phyloP scores from a whole-genome alignment of 1,140 invertebrate species.

The Drosophila paulistorum region DNA sequence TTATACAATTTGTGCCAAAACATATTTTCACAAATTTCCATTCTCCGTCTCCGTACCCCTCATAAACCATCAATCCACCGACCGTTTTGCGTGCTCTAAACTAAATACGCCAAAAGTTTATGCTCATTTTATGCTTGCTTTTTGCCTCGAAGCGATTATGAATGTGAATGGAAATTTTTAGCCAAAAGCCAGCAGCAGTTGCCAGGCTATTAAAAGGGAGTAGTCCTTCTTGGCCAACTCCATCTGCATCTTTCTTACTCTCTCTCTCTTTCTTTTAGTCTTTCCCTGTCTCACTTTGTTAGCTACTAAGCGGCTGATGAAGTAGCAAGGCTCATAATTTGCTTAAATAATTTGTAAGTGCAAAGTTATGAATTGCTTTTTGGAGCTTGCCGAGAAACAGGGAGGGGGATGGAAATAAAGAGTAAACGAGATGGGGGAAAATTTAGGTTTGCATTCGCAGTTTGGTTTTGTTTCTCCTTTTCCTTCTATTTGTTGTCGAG shows the following conservation, averaged over 20 bases:
- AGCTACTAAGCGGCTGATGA: constrained; percentile 56
- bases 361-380: constrained; percentile 61
- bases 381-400: constrained; percentile 21
- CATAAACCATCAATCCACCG: background rate
- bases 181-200: background rate
- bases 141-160: constrained; percentile 54
- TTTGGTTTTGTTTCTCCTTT: too few species aligned
- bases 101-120: constrained; percentile 29
- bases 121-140: constrained; percentile 41
- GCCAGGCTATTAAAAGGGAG: constrained; percentile 31
- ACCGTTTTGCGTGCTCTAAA: background rate
- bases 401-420: constrained; percentile 16
- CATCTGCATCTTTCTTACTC: background rate
- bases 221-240: constrained; percentile 1
- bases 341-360: constrained; percentile 65
- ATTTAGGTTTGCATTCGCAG: constrained; percentile 19
- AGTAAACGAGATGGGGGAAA: background rate
- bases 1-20: constrained; percentile 24
- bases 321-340: constrained; percentile 53
- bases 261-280: background rate
- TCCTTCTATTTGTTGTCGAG: background rate
- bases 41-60: constrained; percentile 7
- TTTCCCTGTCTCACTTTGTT: background rate
- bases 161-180: constrained; percentile 45
- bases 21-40: constrained; percentile 23